Evolutionary conservation across 2,113 vertebrate genomes (phyloP).

Genomic region (Manacus vitellinus): DNA sequence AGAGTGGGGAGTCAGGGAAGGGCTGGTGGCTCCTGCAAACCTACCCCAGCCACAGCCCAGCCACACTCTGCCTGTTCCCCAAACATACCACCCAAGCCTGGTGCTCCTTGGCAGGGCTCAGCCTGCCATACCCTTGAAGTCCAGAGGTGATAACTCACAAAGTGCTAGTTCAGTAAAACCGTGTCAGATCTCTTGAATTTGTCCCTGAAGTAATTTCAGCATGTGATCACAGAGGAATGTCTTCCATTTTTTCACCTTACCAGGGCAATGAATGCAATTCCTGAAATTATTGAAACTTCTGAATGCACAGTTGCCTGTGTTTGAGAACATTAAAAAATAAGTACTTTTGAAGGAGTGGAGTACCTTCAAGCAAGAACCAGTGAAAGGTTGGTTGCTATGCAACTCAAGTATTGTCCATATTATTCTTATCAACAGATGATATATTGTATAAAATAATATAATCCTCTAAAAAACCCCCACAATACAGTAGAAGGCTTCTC

Average conservation of each 20-base stretch:
- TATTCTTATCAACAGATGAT: slow-evolving; percentile 64
- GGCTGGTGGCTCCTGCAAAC: background rate
- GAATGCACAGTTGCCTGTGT: background rate
- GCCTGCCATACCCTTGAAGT: background rate
- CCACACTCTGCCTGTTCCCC: background rate
- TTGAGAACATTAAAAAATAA: slow-evolving; percentile 59
- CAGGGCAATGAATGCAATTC: background rate
- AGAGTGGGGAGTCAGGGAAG: background rate
- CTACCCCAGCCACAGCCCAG: background rate
- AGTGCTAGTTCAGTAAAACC: background rate
- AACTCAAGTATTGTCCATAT: slow-evolving; percentile 63
- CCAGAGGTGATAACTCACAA: background rate
- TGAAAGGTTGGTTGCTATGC: slow-evolving; percentile 76
- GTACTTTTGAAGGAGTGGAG: slow-evolving; percentile 34
- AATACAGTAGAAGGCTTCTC: slow-evolving; percentile 58
- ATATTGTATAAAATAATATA: slow-evolving; percentile 68
- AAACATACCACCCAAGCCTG: no score
- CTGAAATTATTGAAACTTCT: background rate
- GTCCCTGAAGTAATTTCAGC: background rate
- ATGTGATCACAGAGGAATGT: background rate
- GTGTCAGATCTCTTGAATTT: background rate
- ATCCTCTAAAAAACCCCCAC: slow-evolving; percentile 15
- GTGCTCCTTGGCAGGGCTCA: background rate
- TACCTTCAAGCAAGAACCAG: slow-evolving; percentile 65
- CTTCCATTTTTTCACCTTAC: background rate